phyloP scores from a whole-genome alignment of 2,113 vertebrate genomes.

The Toxotes chatareus region DNA sequence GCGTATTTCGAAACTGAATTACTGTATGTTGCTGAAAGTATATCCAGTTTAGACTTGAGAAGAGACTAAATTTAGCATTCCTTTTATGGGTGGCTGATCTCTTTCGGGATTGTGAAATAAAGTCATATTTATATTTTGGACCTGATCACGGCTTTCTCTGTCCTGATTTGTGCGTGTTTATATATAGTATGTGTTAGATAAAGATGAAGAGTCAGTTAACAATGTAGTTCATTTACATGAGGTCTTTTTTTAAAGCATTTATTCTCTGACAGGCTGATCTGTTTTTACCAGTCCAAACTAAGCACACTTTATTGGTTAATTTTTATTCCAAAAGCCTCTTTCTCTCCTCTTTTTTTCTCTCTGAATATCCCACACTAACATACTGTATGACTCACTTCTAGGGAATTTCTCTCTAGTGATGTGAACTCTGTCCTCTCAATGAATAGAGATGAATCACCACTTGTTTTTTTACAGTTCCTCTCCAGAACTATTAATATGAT shows the following conservation, averaged over 20 bases:
- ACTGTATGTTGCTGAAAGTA: slow-evolving; percentile 81
- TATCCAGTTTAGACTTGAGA: slow-evolving; percentile 82
- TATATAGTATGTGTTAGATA: background rate
- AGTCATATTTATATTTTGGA: slow-evolving; percentile 87
- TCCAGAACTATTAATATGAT: background rate
- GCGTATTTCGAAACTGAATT: slow-evolving; percentile 81
- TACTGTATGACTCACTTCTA: slow-evolving; percentile 35
- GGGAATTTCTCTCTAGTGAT: slow-evolving; percentile 15
- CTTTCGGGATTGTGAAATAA: slow-evolving; percentile 85
- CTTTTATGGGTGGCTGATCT: slow-evolving; percentile 80
- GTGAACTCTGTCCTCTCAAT: slow-evolving; percentile 28
- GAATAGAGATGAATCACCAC: slow-evolving; percentile 32
- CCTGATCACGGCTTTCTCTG: slow-evolving; percentile 62
- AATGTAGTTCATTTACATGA: background rate
- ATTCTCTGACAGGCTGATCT: background rate
- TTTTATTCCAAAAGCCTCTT: background rate
- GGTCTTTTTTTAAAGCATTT: background rate
- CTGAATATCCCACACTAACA: slow-evolving; percentile 14
- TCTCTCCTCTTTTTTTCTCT: background rate
- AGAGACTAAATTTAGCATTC: slow-evolving; percentile 81
- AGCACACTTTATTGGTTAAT: background rate
- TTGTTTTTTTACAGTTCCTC: slow-evolving; percentile 29
- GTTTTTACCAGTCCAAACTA: background rate
- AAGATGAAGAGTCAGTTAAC: background rate
- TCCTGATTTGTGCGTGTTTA: slow-evolving; percentile 26